These are phyloP conservation scores for Elymnias hypermnestra DNA, from an alignment of 1,140 invertebrate genomes.

Conservation along the genomic window DNA sequence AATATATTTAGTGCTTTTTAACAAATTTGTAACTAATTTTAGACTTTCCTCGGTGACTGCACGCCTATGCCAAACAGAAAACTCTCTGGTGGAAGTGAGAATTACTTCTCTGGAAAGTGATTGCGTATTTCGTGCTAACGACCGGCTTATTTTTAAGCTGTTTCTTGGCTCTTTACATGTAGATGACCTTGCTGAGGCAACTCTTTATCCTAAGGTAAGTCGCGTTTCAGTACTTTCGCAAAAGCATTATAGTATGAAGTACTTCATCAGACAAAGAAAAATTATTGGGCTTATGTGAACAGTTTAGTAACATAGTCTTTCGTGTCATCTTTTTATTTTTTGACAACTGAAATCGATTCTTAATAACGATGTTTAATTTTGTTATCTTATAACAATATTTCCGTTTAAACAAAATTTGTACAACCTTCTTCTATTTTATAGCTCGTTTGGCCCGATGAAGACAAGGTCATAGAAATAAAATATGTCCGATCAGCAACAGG, in stretches of 20 bases:
- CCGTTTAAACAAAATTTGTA: too few species aligned
- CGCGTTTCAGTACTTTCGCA: too few species aligned
- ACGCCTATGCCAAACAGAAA: conserved; percentile 83
- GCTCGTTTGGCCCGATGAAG: conserved; percentile 84
- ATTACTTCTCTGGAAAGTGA: conserved; percentile 82
- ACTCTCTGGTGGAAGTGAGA: conserved; percentile 82
- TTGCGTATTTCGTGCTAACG: conserved; percentile 87
- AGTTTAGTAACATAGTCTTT: too few species aligned
- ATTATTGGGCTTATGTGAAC: too few species aligned
- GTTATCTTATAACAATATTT: too few species aligned
- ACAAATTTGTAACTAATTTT: conserved; percentile 8
- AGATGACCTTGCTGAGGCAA: conserved; percentile 85
- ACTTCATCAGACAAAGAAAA: too few species aligned
- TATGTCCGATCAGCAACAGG: conserved; percentile 80
- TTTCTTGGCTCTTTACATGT: conserved; percentile 81
- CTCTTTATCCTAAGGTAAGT: conserved; percentile 85
- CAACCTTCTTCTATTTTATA: too few species aligned
- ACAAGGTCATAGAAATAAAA: conserved; percentile 86
- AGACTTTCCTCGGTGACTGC: conserved; percentile 79
- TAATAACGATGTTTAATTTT: too few species aligned
- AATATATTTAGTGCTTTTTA: too few species aligned
- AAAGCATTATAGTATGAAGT: too few species aligned
- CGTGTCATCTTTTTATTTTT: too few species aligned
- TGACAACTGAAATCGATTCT: too few species aligned
- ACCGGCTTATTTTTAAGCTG: conserved; percentile 84